These are phyloP conservation scores for Momotus momota DNA, from an alignment of 2,797 vertebrate genomes.

Conservation along the genomic window DNA sequence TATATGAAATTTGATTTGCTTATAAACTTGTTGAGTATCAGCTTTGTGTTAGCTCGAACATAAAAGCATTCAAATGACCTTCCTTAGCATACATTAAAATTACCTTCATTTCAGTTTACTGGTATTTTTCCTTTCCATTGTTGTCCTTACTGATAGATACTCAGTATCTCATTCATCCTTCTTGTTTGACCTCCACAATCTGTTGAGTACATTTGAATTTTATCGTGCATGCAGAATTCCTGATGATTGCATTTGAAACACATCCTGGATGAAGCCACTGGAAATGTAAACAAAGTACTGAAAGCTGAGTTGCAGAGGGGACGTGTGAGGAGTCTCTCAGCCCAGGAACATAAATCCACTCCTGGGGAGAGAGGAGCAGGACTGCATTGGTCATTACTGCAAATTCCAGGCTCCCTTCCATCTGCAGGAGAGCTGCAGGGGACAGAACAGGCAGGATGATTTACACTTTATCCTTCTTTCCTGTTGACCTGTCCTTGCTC, in stretches of 20 bases:
- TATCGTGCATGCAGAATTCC: neutral
- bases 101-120: neutral
- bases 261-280: neutral
- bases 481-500: neutral
- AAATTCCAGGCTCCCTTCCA: neutral
- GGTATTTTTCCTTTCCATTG: neutral
- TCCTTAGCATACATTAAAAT: neutral
- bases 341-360: neutral
- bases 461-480: neutral
- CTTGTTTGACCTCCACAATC: neutral
- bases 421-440: neutral
- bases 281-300: neutral
- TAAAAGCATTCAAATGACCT: neutral
- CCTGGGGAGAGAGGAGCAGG: neutral
- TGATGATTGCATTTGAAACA: neutral
- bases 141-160: neutral
- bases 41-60: neutral
- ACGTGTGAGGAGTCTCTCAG: neutral
- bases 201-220: neutral
- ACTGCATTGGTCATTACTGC: neutral
- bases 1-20: neutral
- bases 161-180: neutral
- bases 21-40: neutral
- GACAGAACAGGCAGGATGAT: neutral
- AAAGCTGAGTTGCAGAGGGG: neutral